Evolutionary conservation across 1,140 invertebrate species (phyloP).

Genomic region (Venturia canescens): DNA sequence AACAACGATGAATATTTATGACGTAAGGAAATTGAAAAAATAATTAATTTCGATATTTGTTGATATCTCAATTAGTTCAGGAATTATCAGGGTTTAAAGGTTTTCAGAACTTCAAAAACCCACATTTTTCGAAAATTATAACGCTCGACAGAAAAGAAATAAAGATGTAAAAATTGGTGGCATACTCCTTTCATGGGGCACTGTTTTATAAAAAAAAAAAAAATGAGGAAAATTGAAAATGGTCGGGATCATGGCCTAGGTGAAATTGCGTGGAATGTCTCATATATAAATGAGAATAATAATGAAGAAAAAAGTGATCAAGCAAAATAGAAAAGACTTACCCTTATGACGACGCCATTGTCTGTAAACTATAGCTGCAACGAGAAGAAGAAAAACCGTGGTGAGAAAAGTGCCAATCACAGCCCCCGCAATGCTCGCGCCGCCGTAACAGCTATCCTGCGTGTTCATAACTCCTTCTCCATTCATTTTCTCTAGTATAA

Average conservation of each 20-base stretch:
- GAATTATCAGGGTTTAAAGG: no score
- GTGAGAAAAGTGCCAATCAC: constrained; percentile 78
- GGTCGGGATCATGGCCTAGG: no score
- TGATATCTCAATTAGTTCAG: no score
- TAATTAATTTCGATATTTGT: background rate
- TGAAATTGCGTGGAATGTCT: no score
- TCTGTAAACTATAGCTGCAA: constrained; percentile 73
- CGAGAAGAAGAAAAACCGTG: constrained; percentile 72
- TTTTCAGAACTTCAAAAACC: no score
- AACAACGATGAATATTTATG: background rate
- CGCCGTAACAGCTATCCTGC: constrained; percentile 69
- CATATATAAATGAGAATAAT: no score
- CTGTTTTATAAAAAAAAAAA: no score
- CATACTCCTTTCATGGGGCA: no score
- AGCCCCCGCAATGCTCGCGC: constrained; percentile 76
- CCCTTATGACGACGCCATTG: constrained; percentile 76
- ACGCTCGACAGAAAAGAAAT: no score
- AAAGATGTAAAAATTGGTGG: no score
- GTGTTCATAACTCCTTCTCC: constrained; percentile 46
- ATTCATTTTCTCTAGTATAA: constrained; percentile 57
- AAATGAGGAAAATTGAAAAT: no score
- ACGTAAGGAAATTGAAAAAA: background rate
- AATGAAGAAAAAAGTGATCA: background rate
- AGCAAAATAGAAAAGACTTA: constrained; percentile 62
- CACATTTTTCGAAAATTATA: no score